Base-by-base conservation (phyloP, 2,113 vertebrate species). In the Catharus bicknelli region DNA sequence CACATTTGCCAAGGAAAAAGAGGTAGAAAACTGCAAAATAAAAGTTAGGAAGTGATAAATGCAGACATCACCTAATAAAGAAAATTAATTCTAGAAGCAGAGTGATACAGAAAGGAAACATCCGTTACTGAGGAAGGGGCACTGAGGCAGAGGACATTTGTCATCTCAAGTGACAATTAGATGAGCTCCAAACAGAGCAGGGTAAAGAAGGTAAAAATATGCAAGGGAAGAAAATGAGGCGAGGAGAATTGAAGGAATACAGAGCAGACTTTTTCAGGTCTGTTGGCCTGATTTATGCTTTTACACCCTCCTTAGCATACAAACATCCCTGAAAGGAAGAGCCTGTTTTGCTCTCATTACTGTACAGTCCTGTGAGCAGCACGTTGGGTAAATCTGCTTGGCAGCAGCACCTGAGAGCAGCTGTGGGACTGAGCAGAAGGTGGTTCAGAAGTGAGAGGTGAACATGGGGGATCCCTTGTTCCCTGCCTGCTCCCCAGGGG, bases 121-220 rank as follows among this genome's bases (percentile, higher is more conserved):
- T 93, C 50, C 73, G 1, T 91, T 96, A 67, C 48, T 5, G 9
- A 61, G 74, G 83, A 91, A 54, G 78, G 54, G 77, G 72, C 72
- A 82, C 38, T 43, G 85, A 22, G 48, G 86, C 82, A 67, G 43
- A 86, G 68, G 86, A 53, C 47, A 51, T 88, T 95, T 93, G 82
- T 96, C 93, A 95, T 88, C 94, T 92, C 74, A 75, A 69, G 63
- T 81, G 85, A 85, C 89, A 94, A 85, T 97, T 93, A 95, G 88
- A 81, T 86, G 67, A 88, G 85, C 94, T 87, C 78, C 91, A 94
- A 96, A 95, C 47, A 92, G 59, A 87, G 72, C 19, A 23, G 42
- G 78, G 51, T 42, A 94, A 80, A 86, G 75, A 83, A 95, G 43
- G 90, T 57, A 91, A 79, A 83, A 89, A 91, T 86, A 96, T 68